Percentiles rank a stretch among this genome's conserved stretches.
These are phyloP conservation scores for Hirtodrosophila alboralis DNA, from an alignment of 2,888 invertebrate species.

Conservation along the genomic window DNA sequence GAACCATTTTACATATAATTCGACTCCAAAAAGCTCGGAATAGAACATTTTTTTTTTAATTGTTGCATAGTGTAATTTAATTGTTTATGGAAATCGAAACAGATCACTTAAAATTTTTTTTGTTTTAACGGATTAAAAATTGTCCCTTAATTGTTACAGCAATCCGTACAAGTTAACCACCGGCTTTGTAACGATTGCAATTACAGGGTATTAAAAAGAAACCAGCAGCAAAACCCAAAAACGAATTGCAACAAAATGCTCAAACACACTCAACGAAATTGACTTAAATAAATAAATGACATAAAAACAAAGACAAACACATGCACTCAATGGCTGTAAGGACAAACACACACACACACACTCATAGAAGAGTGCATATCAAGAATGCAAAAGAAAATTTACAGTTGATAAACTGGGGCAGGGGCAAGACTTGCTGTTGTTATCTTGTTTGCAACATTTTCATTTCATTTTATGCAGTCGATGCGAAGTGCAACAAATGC, in stretches of 20 bases:
- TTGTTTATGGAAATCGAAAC: too few species aligned
- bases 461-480: conserved; percentile 66
- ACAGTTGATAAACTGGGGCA: conserved; percentile 22
- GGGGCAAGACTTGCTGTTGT: conserved; percentile 23
- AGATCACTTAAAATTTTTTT: too few species aligned
- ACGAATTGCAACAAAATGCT: conserved; percentile 74
- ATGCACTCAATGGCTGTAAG: conserved; percentile 30
- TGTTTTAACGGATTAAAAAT: too few species aligned
- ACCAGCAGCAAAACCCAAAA: conserved; percentile 41
- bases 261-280: conserved; percentile 75
- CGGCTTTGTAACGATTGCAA: too few species aligned
- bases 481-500: conserved; percentile 36
- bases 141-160: too few species aligned
- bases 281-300: conserved; percentile 76
- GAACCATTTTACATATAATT: too few species aligned
- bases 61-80: too few species aligned
- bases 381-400: conserved; percentile 44
- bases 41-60: too few species aligned
- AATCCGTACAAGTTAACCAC: neutral
- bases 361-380: neutral
- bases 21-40: too few species aligned
- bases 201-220: conserved; percentile 23
- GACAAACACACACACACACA: conserved; percentile 3
- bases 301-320: conserved; percentile 71
- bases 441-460: conserved; percentile 66